Conservation (phyloP, 2,888 invertebrate genomes). For the Agrotis ipsilon region DNA sequence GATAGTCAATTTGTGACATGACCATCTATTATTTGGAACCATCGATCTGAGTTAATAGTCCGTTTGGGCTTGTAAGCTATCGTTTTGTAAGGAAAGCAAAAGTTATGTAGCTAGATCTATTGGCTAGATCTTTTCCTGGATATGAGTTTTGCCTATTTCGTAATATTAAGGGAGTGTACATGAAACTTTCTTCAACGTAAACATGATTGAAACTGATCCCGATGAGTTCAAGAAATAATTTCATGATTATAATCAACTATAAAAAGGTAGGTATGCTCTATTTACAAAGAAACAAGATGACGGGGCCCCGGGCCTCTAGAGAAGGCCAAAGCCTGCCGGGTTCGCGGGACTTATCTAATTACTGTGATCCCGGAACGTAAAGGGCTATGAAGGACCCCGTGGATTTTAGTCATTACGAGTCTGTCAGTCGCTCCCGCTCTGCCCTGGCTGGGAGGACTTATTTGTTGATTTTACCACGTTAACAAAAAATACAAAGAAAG, state of each 20-base stretch:
- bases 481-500: too few relatives aligned
- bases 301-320: too few relatives aligned
- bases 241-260: neutral
- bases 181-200: neutral
- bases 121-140: neutral
- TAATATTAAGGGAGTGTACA: neutral
- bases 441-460: too few relatives aligned
- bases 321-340: too few relatives aligned
- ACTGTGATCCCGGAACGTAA: too few relatives aligned
- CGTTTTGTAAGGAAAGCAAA: conserved; percentile 19
- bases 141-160: neutral
- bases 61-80: conserved; percentile 27
- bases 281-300: neutral
- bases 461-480: too few relatives aligned
- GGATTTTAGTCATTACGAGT: too few relatives aligned
- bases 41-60: conserved; percentile 59
- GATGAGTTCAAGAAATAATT: too few relatives aligned
- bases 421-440: too few relatives aligned
- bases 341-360: too few relatives aligned
- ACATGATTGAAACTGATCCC: too few relatives aligned
- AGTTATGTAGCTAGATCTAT: conserved; percentile 9
- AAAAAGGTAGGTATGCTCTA: neutral
- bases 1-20: conserved; percentile 71
- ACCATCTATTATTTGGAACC: conserved; percentile 65
- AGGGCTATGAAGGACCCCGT: too few relatives aligned